Conservation (phyloP, 2,888 invertebrate species). For the Resseliella maxima region DNA sequence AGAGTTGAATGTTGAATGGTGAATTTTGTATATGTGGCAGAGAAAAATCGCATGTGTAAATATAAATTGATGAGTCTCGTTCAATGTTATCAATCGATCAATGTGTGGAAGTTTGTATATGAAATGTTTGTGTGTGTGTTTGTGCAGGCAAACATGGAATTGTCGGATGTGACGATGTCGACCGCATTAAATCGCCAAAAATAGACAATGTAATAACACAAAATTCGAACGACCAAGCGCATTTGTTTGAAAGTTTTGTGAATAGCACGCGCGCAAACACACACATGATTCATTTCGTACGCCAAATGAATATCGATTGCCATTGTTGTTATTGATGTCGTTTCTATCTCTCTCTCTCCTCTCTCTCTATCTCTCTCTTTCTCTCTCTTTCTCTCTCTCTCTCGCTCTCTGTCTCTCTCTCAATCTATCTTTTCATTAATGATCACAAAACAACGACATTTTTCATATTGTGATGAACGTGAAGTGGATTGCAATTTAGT, state of each 20-base stretch:
- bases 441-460: constrained; percentile 4
- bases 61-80: constrained; percentile 39
- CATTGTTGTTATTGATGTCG: background rate
- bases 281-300: constrained; percentile 32
- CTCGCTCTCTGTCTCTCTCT: too few relatives aligned
- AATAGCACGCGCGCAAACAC: background rate
- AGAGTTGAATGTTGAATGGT: background rate
- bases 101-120: too few relatives aligned
- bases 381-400: too few relatives aligned
- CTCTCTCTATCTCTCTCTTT: too few relatives aligned
- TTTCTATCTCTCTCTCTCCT: background rate
- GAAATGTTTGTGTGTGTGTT: too few relatives aligned
- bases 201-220: constrained; percentile 1
- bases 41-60: constrained; percentile 45
- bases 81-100: constrained; percentile 38
- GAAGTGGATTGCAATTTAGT: constrained; percentile 17
- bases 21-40: background rate
- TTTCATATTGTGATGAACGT: background rate
- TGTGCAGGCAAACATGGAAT: background rate
- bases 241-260: constrained; percentile 20
- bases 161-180: constrained; percentile 8
- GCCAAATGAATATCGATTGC: constrained; percentile 39
- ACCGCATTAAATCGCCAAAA: constrained; percentile 39
- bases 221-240: background rate
- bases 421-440: background rate